Evolutionary conservation across 2,797 vertebrate genomes (phyloP).

Genomic region (Girardinus metallicus): DNA sequence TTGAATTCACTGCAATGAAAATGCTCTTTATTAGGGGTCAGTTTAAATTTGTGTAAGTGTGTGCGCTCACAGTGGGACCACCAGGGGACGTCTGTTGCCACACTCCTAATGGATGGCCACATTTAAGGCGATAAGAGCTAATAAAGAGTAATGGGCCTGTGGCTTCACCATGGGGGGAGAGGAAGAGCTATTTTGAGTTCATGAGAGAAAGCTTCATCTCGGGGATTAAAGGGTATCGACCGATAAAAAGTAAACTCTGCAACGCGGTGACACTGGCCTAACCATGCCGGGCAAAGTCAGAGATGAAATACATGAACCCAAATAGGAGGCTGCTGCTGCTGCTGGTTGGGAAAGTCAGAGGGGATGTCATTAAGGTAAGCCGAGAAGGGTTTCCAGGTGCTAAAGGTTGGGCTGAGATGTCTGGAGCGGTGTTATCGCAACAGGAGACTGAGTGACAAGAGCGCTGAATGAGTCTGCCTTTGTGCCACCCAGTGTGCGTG

Average conservation of each 20-base stretch:
- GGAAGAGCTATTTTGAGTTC: conserved; percentile 77
- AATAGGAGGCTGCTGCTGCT: conserved; percentile 37
- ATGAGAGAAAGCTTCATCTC: conserved; percentile 78
- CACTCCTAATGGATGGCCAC: conserved; percentile 75
- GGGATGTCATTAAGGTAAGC: conserved; percentile 61
- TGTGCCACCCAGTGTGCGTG: conserved; percentile 59
- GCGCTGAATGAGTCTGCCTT: conserved; percentile 60
- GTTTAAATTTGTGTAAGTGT: conserved; percentile 44
- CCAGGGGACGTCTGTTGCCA: conserved; percentile 65
- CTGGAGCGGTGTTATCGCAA: conserved; percentile 59
- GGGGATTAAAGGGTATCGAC: conserved; percentile 79
- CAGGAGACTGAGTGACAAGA: conserved; percentile 45
- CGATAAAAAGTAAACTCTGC: conserved; percentile 72
- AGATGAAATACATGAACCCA: conserved; percentile 43
- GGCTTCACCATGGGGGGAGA: conserved; percentile 60
- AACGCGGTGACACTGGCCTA: conserved; percentile 50
- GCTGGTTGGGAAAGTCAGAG: conserved; percentile 45
- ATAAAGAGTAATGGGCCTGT: conserved; percentile 80
- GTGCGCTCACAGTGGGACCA: conserved; percentile 41
- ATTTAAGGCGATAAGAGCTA: conserved; percentile 79
- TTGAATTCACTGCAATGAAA: conserved; percentile 58
- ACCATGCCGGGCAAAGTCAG: conserved; percentile 60
- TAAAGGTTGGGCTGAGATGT: conserved; percentile 46
- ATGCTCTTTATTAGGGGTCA: conserved; percentile 66
- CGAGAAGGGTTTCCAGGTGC: conserved; percentile 64